Evolutionary conservation across 1,140 invertebrate species (phyloP).

Genomic region (Zaprionus nigranus): DNA sequence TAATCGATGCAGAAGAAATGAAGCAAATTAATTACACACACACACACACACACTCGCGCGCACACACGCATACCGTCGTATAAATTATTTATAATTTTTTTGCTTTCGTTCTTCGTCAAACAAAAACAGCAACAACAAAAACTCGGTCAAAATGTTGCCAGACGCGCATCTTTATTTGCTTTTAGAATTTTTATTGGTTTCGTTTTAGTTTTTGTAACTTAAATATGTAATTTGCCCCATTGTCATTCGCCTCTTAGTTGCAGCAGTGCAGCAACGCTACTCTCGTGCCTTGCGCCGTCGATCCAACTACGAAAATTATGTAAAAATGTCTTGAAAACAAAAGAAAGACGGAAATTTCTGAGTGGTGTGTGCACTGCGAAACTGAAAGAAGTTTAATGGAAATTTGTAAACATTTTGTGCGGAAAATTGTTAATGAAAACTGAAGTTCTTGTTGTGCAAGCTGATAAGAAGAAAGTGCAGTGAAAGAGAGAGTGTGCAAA

Average conservation of each 20-base stretch:
- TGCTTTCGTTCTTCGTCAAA: constrained; percentile 44
- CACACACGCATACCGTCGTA: constrained; percentile 16
- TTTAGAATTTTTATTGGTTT: constrained; percentile 45
- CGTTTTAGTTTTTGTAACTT: constrained; percentile 45
- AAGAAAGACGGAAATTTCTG: constrained; percentile 16
- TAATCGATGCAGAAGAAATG: constrained; percentile 78
- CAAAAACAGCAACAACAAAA: constrained; percentile 33
- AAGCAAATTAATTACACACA: constrained; percentile 60
- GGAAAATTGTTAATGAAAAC: background rate
- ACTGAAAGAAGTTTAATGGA: background rate
- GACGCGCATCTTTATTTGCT: constrained; percentile 54
- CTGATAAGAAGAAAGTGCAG: background rate
- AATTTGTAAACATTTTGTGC: constrained; percentile 60
- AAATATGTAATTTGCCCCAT: constrained; percentile 51
- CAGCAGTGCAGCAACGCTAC: constrained; percentile 57
- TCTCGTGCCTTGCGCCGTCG: constrained; percentile 40
- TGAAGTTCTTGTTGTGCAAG: background rate
- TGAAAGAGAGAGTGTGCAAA: background rate
- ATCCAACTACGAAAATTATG: constrained; percentile 53
- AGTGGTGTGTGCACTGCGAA: background rate
- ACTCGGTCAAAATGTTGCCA: constrained; percentile 76
- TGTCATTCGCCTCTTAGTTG: constrained; percentile 39
- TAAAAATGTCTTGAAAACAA: constrained; percentile 53
- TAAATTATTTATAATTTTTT: constrained; percentile 79
- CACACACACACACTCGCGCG: background rate